Percentiles rank a stretch among this genome's conserved stretches.
phyloP scores from a whole-genome alignment of 2,888 invertebrate species.

The Lithosia quadra region DNA sequence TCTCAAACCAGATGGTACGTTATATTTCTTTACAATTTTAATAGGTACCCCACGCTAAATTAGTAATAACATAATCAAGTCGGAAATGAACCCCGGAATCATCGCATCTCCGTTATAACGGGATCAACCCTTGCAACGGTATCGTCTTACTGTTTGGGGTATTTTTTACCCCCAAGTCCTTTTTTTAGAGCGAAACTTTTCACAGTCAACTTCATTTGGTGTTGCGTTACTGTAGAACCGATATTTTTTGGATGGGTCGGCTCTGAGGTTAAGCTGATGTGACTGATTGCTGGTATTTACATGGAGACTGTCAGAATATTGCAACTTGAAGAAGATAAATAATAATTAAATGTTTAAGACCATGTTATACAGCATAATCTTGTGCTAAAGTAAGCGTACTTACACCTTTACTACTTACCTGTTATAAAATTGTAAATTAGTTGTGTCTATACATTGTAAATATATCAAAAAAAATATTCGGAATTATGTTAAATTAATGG shows the following conservation, averaged over 20 bases:
- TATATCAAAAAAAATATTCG: too few relatives aligned
- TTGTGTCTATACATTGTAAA: too few relatives aligned
- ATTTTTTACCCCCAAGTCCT: constrained; percentile 46
- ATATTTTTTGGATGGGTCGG: constrained; percentile 13
- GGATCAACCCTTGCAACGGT: constrained; percentile 67
- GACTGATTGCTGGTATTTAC: constrained; percentile 28
- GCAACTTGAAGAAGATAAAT: not conserved
- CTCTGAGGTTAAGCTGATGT: constrained; percentile 13
- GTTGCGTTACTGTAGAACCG: constrained; percentile 59
- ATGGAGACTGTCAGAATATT: constrained; percentile 12
- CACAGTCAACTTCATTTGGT: constrained; percentile 64
- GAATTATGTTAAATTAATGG: too few relatives aligned
- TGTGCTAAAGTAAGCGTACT: too few relatives aligned
- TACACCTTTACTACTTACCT: too few relatives aligned
- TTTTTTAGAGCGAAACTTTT: constrained; percentile 54
- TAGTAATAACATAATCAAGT: constrained; percentile 43
- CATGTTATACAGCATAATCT: too few relatives aligned
- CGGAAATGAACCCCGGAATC: constrained; percentile 76
- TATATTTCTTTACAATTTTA: not conserved
- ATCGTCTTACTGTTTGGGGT: constrained; percentile 61
- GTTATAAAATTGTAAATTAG: too few relatives aligned
- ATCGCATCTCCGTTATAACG: constrained; percentile 60
- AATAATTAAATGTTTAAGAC: not conserved
- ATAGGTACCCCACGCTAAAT: constrained; percentile 21
- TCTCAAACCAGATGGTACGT: not conserved